A percentile compares a stretch with the other conserved stretches of the same genome.
phyloP scores from a whole-genome alignment of 2,888 invertebrate genomes.

The Panopea generosa region DNA sequence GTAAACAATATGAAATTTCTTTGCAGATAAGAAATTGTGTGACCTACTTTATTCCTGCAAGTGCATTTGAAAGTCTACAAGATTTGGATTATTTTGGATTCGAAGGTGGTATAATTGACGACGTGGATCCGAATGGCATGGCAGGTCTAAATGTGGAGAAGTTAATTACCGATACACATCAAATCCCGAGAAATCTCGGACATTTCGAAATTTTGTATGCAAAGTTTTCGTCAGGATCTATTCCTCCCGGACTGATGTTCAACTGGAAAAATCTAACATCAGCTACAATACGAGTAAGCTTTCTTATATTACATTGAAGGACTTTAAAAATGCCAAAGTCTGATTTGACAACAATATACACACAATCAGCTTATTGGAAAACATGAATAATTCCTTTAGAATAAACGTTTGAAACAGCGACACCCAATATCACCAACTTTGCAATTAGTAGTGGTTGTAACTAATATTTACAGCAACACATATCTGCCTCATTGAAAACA shows the following conservation, averaged over 20 bases:
- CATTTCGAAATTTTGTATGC: conserved; percentile 56
- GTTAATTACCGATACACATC: conserved; percentile 32
- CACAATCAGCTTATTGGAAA: too few relatives aligned
- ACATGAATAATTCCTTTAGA: too few relatives aligned
- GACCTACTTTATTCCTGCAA: conserved; percentile 56
- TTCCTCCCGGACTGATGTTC: conserved; percentile 60
- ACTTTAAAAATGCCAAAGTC: too few relatives aligned
- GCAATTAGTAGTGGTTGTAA: too few relatives aligned
- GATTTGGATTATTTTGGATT: conserved; percentile 63
- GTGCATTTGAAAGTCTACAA: conserved; percentile 55
- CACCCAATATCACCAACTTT: too few relatives aligned
- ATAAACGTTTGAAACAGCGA: too few relatives aligned
- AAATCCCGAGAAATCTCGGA: conserved; percentile 52
- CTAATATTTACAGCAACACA: too few relatives aligned
- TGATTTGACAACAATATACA: too few relatives aligned
- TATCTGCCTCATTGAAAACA: too few relatives aligned
- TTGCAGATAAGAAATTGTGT: conserved; percentile 65
- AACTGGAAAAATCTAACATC: conserved; percentile 32
- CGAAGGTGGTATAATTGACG: conserved; percentile 58
- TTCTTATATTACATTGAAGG: too few relatives aligned
- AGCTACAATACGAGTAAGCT: conserved; percentile 4
- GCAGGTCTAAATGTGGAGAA: conserved; percentile 57
- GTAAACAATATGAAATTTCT: too few relatives aligned
- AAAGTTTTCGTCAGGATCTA: conserved; percentile 49
- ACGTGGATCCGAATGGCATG: conserved; percentile 54